These are phyloP conservation scores for Uria lomvia DNA, from an alignment of 2,113 vertebrate genomes.

Conservation along the genomic window DNA sequence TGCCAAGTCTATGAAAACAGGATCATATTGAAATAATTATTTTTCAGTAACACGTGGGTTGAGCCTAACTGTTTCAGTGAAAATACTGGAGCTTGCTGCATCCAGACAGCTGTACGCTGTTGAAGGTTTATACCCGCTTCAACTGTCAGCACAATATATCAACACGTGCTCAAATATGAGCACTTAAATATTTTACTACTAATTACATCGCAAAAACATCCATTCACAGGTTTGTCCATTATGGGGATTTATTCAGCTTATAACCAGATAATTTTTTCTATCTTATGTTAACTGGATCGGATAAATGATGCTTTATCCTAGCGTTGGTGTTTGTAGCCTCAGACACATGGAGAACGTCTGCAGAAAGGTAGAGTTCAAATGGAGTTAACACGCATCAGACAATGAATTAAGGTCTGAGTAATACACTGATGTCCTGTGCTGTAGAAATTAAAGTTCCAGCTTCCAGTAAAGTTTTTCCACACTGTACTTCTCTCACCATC, in stretches of 20 bases:
- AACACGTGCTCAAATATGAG: background rate
- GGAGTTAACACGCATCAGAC: background rate
- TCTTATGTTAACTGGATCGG: background rate
- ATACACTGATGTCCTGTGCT: background rate
- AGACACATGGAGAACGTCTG: accelerated
- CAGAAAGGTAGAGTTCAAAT: background rate
- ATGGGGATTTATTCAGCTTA: background rate
- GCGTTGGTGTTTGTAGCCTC: background rate
- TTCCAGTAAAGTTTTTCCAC: background rate
- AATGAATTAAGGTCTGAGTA: background rate
- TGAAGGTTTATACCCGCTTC: background rate
- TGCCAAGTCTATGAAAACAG: background rate
- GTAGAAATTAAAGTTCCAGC: background rate
- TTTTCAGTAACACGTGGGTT: background rate
- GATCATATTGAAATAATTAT: background rate
- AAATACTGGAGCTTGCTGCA: background rate
- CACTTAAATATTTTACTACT: background rate
- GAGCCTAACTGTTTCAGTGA: background rate
- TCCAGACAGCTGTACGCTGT: background rate
- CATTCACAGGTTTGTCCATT: background rate
- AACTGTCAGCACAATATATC: background rate
- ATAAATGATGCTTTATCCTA: background rate
- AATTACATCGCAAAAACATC: background rate
- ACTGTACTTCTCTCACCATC: background rate
- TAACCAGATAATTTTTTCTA: background rate